Evolutionary conservation across 2,113 vertebrate genomes (phyloP), one percentile per base, ranked within the genome.

Genomic region (Colinus virginianus): DNA sequence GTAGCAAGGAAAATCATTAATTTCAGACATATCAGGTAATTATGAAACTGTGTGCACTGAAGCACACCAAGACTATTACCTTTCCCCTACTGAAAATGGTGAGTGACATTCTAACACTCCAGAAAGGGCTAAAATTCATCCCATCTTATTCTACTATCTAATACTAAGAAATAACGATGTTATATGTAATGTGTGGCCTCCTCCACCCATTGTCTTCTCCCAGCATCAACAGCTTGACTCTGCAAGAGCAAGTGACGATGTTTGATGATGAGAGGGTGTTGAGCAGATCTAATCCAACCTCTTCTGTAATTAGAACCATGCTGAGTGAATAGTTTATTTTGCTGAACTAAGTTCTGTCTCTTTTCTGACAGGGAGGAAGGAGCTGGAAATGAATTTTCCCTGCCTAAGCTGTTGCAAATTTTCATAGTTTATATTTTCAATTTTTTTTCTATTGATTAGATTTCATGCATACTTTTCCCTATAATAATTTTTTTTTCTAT

Each of bases 401-500:
- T 82, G 19, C 40, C 42, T 78, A 90, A 70, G 7, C 3, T 70
- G 6, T 49, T 80, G 34, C 28, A 75, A 1, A 74, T 80, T 83
- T 85, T 93, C 21, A 25, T 38, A 34, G 12, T 63, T 84, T 46
- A 59, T 69, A 38, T 7, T 74, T 12, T 1, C 6, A 46, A 13
- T 12, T 40, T 84, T 89, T 87, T 34, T 86, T 88, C 14, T 59
- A 9, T 75, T 34, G 17, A 0, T 1, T 22, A 84, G 61, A 80
- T 84, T 93, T 90, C 66, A 86, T 78, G 51, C 49, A 63, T 42
- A 34, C 55, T 92, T 92, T 94, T 91, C 7, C 32, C 28, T 46
- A 63, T 18, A 5, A 42, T 36, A 68, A 40, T 85, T 4, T 61
- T 69, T 78, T 75, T 84, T 79, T 32, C 34, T n/a, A 1, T 36